A percentile compares a stretch with the other conserved stretches of the same genome.
Conservation (phyloP, 64 coral and sea anemone species). For the Catalaphyllia jardinei region DNA sequence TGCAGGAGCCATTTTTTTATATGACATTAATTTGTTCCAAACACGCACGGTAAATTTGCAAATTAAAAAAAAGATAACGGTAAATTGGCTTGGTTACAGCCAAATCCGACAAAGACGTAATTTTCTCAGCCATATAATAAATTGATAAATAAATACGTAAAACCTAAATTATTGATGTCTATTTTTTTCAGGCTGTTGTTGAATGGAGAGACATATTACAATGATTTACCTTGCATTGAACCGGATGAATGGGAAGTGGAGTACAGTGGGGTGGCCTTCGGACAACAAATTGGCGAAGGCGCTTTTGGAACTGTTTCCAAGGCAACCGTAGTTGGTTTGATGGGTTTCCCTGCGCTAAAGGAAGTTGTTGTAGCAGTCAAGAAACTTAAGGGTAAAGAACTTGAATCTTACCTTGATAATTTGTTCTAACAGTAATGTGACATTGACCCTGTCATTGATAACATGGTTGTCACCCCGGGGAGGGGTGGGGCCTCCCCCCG, state of each 20-base stretch:
- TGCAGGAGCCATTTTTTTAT: too few relatives aligned
- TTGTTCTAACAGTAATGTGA: not conserved
- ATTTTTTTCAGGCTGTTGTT: not conserved
- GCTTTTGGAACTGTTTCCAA: conserved; percentile 87
- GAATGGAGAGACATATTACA: not conserved
- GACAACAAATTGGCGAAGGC: conserved; percentile 80
- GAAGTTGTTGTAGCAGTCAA: conserved; percentile 82
- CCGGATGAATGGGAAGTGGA: conserved; percentile 81
- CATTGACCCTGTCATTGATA: not conserved
- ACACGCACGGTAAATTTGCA: too few relatives aligned
- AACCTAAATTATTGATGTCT: too few relatives aligned
- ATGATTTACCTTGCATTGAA: conserved; percentile 40
- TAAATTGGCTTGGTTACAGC: too few relatives aligned
- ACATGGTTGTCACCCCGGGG: too few relatives aligned
- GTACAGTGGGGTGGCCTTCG: conserved; percentile 51
- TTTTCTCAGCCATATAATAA: too few relatives aligned
- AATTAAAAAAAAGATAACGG: too few relatives aligned
- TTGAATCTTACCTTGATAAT: not conserved
- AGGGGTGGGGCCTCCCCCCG: too few relatives aligned
- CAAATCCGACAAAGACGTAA: too few relatives aligned
- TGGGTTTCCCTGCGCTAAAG: conserved; percentile 53
- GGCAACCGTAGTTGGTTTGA: conserved; percentile 61
- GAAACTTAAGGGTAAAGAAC: conserved; percentile 64
- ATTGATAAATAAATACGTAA: too few relatives aligned
- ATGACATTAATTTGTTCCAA: too few relatives aligned